Evolutionary conservation across 2,888 invertebrate genomes (phyloP).

Genomic region (Ochropleura leucogaster): DNA sequence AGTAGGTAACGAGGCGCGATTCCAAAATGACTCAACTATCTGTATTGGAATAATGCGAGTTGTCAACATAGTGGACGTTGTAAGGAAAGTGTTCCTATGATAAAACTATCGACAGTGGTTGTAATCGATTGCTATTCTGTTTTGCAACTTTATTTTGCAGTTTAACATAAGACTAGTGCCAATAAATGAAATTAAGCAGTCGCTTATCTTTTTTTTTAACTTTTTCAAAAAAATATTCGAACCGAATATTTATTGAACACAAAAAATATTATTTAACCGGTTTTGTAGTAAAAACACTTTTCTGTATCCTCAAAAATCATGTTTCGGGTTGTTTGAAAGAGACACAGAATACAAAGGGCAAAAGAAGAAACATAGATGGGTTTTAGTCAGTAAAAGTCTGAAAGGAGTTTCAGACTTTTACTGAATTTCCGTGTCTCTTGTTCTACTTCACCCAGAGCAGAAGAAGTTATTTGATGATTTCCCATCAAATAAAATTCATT

Average conservation of each 20-base stretch:
- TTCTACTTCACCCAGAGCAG: too few relatives aligned
- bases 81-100: not conserved
- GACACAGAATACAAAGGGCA: too few relatives aligned
- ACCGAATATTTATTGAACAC: not conserved
- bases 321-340: too few relatives aligned
- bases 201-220: not conserved
- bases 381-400: too few relatives aligned
- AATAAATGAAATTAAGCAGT: not conserved
- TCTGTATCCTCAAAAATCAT: not conserved
- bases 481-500: too few relatives aligned
- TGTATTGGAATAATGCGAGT: not conserved
- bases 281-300: not conserved
- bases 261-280: not conserved
- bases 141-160: not conserved
- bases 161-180: not conserved
- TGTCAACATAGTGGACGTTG: slow-evolving; percentile 6
- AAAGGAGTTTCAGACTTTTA: too few relatives aligned
- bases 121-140: not conserved
- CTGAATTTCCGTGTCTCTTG: too few relatives aligned
- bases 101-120: not conserved
- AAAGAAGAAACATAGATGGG: too few relatives aligned
- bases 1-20: not conserved
- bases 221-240: not conserved
- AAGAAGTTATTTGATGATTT: too few relatives aligned
- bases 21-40: slow-evolving; percentile 19